These are phyloP conservation scores for Corynorhinus townsendii DNA, from an alignment of 2,113 vertebrate species.

Conservation along the genomic window DNA sequence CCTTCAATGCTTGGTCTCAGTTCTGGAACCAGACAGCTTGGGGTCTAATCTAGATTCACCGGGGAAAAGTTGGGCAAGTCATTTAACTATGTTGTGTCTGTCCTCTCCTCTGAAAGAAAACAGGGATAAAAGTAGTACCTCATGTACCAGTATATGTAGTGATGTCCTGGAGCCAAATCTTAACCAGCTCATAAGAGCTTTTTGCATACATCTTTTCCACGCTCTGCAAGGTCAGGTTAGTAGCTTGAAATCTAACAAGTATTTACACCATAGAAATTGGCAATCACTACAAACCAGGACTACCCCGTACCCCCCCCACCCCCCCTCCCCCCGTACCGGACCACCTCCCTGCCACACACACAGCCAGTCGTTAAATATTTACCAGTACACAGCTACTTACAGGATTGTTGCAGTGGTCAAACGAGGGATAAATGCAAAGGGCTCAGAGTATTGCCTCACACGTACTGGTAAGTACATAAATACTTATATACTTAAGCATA, in stretches of 20 bases:
- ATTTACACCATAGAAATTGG: neutral
- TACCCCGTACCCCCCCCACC: rapidly evolving
- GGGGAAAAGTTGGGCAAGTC: neutral
- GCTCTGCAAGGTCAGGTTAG: neutral
- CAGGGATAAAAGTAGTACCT: neutral
- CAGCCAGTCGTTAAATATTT: neutral
- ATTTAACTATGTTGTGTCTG: neutral
- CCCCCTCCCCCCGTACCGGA: rapidly evolving
- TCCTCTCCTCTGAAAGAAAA: neutral
- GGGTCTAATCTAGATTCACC: neutral
- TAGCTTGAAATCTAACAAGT: neutral
- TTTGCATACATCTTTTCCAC: rapidly evolving
- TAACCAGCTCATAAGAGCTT: neutral
- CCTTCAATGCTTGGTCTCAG: neutral
- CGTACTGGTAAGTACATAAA: neutral
- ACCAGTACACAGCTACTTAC: neutral
- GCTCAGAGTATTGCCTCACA: neutral
- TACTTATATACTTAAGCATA: neutral
- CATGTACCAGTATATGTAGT: too few species aligned
- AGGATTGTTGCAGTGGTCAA: neutral
- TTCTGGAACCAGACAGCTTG: neutral
- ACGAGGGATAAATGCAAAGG: neutral
- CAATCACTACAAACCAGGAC: neutral
- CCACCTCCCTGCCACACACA: neutral
- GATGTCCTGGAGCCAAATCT: neutral